Percentiles rank a stretch among this genome's conserved stretches.
phyloP scores from a whole-genome alignment of 2,888 invertebrate species.

The Macrosiphum euphorbiae region DNA sequence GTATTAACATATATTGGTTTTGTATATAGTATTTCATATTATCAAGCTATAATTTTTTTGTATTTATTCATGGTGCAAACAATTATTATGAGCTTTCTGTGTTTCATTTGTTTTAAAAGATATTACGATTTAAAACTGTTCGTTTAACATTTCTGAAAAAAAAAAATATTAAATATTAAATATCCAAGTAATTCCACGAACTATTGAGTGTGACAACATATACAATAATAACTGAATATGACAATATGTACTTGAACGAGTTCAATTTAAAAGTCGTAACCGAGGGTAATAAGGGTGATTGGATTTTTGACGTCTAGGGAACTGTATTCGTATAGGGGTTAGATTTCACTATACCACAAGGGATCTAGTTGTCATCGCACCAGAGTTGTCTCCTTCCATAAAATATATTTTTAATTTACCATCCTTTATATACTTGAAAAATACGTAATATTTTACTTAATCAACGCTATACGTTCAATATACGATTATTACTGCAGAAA shows the following conservation, averaged over 20 bases:
- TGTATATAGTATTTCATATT: too few relatives aligned
- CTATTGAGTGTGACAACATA: not conserved
- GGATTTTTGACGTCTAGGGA: not conserved
- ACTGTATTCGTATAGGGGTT: not conserved
- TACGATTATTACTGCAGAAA: not conserved
- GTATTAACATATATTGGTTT: too few relatives aligned
- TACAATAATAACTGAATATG: not conserved
- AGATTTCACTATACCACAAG: not conserved
- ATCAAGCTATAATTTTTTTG: too few relatives aligned
- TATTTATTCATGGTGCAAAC: too few relatives aligned
- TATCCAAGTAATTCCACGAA: not conserved
- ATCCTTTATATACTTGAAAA: not conserved
- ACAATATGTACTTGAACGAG: not conserved
- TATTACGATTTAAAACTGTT: not conserved
- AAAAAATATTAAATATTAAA: not conserved
- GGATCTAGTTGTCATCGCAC: not conserved
- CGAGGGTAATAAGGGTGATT: conserved; percentile 1
- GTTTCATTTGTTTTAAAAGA: too few relatives aligned
- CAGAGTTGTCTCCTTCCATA: not conserved
- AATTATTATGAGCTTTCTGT: too few relatives aligned
- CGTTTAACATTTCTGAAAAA: not conserved
- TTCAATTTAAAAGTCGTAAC: not conserved
- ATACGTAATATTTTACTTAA: not conserved
- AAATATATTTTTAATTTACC: not conserved
- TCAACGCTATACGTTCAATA: not conserved